Evolutionary conservation across 1,140 invertebrate genomes (phyloP), one percentile per base, ranked within the genome.

Genomic region (Glossosoma conforme): DNA sequence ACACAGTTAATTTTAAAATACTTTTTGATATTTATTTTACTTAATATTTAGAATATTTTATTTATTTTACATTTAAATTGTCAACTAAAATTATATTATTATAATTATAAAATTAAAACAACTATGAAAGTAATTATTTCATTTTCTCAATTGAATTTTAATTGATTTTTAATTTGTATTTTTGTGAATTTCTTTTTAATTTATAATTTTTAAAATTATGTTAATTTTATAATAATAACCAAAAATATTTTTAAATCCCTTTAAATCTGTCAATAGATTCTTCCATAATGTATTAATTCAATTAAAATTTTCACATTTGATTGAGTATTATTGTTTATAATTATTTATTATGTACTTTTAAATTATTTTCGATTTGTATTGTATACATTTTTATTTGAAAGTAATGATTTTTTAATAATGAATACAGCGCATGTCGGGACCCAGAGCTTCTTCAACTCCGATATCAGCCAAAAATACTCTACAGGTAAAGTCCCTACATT

Each of bases 391-490:
- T 17, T 19, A 5, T 3, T 19, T 15, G 36, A 19, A 30, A 28
- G 25, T 24, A 17, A 15, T 44, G 21, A 44, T 25, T 44, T 28
- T 44, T 42, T 33, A 33, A 33, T 33, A 33, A 33, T 33, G 32
- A 33, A 33, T n/a, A 49, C 67, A 72, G 70, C 63, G 70, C 45
- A 60, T 67, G 51, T 68, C 67, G 48, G 67, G 66, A 62, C 69
- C 70, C 38, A 63, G 74, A 55, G 72, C 69, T 46, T 65, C 70
- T 19, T 72, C 72, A 57, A 76, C 74, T 46, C 72, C 74, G 28
- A 70, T 74, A 55, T 71, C 68, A 46, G 71, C 71, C 58, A 75
- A 74, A 67, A 71, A 72, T 63, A 69, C 72, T 41, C 64, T 76
- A 48, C 74, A 76, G 74, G 74, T 76, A 74, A 57, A n/a, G n/a